Conservation (phyloP, 1,140 invertebrate species). For the Panulirus ornatus region DNA sequence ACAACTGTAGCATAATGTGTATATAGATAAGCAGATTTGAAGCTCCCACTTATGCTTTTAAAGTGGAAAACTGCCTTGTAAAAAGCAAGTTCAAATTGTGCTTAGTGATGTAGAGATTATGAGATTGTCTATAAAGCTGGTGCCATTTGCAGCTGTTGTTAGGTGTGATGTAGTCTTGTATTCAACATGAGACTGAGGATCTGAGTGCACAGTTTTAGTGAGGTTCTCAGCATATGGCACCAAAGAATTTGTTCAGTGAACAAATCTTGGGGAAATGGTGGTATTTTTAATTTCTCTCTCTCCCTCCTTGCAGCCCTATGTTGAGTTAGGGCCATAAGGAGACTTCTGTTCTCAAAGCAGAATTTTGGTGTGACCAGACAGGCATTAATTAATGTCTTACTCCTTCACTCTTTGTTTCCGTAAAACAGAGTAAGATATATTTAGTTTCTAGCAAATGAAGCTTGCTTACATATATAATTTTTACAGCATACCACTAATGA, state of each 20-base stretch:
- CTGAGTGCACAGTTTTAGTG: slow-evolving; percentile 13
- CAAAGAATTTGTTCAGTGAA: slow-evolving; percentile 36
- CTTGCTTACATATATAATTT: background rate
- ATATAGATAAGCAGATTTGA: slow-evolving; percentile 62
- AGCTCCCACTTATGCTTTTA: slow-evolving; percentile 48
- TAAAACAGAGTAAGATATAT: slow-evolving; percentile 8
- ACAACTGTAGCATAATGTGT: slow-evolving; percentile 67
- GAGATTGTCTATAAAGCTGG: slow-evolving; percentile 12
- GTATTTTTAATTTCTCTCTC: slow-evolving; percentile 6
- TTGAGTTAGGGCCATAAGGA: slow-evolving; percentile 21
- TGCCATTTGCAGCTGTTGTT: slow-evolving; percentile 22
- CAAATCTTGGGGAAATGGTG: slow-evolving; percentile 10
- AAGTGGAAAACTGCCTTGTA: slow-evolving; percentile 65
- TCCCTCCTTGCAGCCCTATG: slow-evolving; percentile 8
- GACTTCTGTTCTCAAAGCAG: background rate
- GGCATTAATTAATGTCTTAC: slow-evolving; percentile 38
- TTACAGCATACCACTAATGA: background rate
- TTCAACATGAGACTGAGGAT: background rate
- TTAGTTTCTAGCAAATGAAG: slow-evolving; percentile 2
- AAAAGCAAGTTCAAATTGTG: slow-evolving; percentile 67
- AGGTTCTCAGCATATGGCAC: slow-evolving; percentile 16
- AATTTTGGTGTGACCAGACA: slow-evolving; percentile 38
- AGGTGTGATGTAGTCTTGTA: background rate
- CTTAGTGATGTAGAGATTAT: slow-evolving; percentile 55
- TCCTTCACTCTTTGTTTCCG: slow-evolving; percentile 32